These are phyloP conservation scores for Coracopsis vasa DNA, from an alignment of 2,113 vertebrate genomes.

Conservation along the genomic window DNA sequence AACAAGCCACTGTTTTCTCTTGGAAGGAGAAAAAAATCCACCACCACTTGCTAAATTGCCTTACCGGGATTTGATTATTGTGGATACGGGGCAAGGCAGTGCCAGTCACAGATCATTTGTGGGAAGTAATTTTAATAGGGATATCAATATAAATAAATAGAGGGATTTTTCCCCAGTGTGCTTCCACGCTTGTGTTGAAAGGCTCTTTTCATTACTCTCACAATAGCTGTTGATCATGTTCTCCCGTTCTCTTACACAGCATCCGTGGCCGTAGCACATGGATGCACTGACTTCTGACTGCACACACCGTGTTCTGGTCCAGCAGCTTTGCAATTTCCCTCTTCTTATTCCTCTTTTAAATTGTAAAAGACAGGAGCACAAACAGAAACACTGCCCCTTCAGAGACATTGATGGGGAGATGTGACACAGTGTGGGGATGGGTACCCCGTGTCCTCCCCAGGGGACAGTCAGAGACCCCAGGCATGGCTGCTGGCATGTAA, in stretches of 20 bases:
- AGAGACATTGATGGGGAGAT: rapidly evolving
- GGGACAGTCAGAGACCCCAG: rapidly evolving
- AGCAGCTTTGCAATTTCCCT: background rate
- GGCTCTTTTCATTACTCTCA: background rate
- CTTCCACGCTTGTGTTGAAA: background rate
- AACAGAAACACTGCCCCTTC: rapidly evolving
- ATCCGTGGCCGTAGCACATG: rapidly evolving
- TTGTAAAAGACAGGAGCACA: background rate
- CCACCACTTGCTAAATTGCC: background rate
- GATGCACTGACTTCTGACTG: rapidly evolving
- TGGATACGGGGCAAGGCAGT: background rate
- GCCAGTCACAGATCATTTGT: background rate
- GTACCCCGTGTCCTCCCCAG: background rate
- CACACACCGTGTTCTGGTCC: rapidly evolving
- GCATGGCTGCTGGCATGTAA: rapidly evolving
- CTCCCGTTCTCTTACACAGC: background rate
- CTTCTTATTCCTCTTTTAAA: background rate
- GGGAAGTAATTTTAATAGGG: background rate
- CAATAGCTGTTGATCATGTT: background rate
- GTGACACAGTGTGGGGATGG: rapidly evolving
- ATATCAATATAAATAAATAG: background rate
- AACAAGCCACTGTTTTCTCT: background rate
- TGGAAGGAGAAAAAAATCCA: background rate
- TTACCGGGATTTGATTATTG: background rate
- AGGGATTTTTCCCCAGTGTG: background rate